Conservation (phyloP, 2,888 invertebrate genomes). For the Clunio marinus region DNA sequence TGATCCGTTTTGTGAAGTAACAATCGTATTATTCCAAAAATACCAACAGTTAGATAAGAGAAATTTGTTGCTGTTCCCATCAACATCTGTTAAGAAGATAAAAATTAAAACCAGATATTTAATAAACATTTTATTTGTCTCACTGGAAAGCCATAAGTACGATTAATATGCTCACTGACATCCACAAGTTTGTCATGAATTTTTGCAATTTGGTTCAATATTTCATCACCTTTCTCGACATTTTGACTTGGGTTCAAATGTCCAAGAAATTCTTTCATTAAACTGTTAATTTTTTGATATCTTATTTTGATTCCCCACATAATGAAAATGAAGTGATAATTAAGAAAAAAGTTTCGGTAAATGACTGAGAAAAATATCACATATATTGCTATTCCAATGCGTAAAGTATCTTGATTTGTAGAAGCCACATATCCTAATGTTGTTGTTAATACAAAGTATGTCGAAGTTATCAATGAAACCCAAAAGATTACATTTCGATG, state of each 20-base stretch:
- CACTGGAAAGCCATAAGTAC: constrained; percentile 20
- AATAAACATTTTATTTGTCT: neutral
- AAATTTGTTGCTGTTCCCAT: neutral
- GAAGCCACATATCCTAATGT: no score
- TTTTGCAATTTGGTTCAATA: neutral
- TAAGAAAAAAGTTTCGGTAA: neutral
- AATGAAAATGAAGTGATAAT: neutral
- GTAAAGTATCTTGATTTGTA: neutral
- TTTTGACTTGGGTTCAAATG: neutral
- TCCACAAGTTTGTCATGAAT: constrained; percentile 17
- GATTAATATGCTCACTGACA: neutral
- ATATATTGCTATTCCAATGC: neutral
- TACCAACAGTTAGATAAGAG: neutral
- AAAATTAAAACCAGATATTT: neutral
- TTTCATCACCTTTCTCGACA: neutral
- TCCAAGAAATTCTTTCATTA: neutral
- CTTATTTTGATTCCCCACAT: neutral
- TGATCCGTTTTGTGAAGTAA: no score
- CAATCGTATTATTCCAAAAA: neutral
- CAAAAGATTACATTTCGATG: no score
- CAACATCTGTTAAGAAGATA: neutral
- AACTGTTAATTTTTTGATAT: neutral
- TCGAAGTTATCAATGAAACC: no score
- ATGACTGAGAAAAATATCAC: no score
- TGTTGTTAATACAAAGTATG: no score